Evolutionary conservation across 2,797 vertebrate genomes (phyloP).

Genomic region (Myotis pilosus): DNA sequence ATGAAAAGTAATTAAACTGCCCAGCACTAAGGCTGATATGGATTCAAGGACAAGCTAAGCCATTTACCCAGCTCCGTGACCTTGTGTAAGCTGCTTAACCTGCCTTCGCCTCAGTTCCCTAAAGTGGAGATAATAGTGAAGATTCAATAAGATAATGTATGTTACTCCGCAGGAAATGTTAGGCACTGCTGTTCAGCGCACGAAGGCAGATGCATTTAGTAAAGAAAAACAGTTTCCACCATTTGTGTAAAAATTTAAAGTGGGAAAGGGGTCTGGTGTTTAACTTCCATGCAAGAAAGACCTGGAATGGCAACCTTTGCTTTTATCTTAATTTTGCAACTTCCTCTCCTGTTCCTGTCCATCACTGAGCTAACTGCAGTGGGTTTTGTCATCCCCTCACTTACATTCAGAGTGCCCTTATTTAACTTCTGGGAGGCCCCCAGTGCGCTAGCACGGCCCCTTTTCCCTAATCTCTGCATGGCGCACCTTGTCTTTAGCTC

Average conservation of each 20-base stretch:
- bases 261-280: background rate
- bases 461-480: background rate
- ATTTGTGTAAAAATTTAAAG: background rate
- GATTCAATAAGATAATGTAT: background rate
- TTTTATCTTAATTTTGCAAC: background rate
- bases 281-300: background rate
- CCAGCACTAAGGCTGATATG: background rate
- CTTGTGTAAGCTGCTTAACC: background rate
- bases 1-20: conserved; percentile 4
- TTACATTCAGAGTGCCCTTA: background rate
- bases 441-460: background rate
- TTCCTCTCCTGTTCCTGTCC: background rate
- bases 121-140: background rate
- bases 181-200: background rate
- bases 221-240: background rate
- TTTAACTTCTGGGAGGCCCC: background rate
- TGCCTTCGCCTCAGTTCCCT: background rate
- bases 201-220: background rate
- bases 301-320: background rate
- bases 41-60: background rate
- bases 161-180: background rate
- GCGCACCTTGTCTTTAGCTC: background rate
- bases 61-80: background rate
- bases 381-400: background rate
- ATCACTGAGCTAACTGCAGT: background rate